Evolutionary conservation across 2,888 invertebrate species (phyloP), one percentile per base, ranked within the genome.

Genomic region (Gastrophysa polygoni): DNA sequence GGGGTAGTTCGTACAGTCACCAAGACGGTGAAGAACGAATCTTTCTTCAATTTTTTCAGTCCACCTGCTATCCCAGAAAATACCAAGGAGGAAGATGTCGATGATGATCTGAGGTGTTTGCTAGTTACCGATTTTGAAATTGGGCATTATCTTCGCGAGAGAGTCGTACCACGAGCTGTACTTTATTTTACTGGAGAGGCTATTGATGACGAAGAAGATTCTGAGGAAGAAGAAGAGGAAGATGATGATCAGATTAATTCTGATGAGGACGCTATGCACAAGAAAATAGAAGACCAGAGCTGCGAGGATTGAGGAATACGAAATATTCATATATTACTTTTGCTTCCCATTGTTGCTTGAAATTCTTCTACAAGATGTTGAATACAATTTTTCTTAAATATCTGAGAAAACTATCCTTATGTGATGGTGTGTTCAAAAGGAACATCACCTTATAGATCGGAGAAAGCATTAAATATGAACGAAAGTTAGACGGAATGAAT

Each of bases 41-140:
- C 98, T 0, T 99, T 99, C 87, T 99, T 99, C 85, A 98, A 98
- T 84, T 99, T 99, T 87, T 99, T 99, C 84, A 89, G 87, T 71
- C 98, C 98, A 48, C 98, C 98, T 34, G 84, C 82, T 85, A 91
- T 93, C 82, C 91, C 93, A 38, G 94, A 94, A 66, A 93, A 92
- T 80, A 86, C 89, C 32, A 82, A 79, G 56, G 89, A 92, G 75
- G 88, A 88, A 46, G 93, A 95, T 67, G 84, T 95, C 67, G 96
- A 96, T 78, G 95, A 96, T 58, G 96, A 97, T 69, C 89, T 91
- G 46, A 52, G 38, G 82, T 88, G 90, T 71, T 84, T 96, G 71
- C 84, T 98, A 69, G 93, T 95, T 8, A 91, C 92, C 57, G 99
- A 99, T 84, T 99, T 96, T 83, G 98, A 99, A 86, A 93, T 99